Base-by-base conservation (phyloP, 2,888 invertebrate species). In the Cerastis leucographa region DNA sequence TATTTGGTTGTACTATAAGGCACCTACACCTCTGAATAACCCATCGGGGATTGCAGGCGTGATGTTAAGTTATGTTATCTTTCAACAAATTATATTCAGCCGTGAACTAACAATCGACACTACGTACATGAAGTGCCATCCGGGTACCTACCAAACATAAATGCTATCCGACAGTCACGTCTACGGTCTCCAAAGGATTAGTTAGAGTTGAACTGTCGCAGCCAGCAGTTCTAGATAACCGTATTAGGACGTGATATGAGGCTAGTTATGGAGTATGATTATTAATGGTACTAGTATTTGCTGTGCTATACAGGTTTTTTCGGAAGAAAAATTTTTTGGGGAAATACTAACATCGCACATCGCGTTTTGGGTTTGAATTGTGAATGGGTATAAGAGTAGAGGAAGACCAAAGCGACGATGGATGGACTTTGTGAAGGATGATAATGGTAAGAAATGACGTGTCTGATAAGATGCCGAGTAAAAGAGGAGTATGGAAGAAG, bases 181-280 rank as follows among this genome's bases (percentile, higher is more conserved):
- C 14, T 54, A 11, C 17, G 19, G 81, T 81, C 81, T 84, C 84
- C 68, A 54, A 80, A 84, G 84, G 80, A 65, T 81, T 81, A 71
- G 66, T 79, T 83, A 54, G 68, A 73, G 74, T 84, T 69, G 40
- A 84, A 84, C 81, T 84, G 85, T 84, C 69, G 56, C n/a, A 51
- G 74, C 42, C 56, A 56, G 42, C 14, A 69, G 69, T 74, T 64
- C 84, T 59, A 46, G 64, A 42, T 81, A 81, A 84, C 40, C 12
- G 25, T 59, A 65, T 81, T 81, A 81, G 44, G 25, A 46, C 29
- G 61, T 54, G 46, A 49, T 61, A 56, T 61, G 56, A 29, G 25
- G 61, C 25, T 42, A 59, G 49, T 51, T 40, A 42, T 29, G 14
- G n/a, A 51, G 35, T 35, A 22, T 25, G 7, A 35, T 19, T 49